These are phyloP conservation scores for Pteropus alecto DNA, from an alignment of 2,113 vertebrate genomes.

Conservation along the genomic window DNA sequence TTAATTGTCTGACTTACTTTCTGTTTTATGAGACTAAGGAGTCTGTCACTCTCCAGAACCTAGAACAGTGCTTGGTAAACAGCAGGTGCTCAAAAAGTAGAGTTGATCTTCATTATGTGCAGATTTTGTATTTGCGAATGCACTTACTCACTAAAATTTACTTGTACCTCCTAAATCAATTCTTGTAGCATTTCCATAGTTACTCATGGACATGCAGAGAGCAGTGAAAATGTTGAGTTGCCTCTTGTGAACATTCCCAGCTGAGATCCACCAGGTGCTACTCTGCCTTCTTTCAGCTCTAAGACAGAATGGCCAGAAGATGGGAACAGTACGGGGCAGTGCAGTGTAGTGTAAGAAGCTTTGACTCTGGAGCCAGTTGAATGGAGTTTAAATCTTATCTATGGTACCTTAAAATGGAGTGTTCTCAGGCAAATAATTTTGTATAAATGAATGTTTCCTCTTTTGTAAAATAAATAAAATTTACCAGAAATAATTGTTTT, in stretches of 20 bases:
- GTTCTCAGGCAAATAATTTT: not conserved
- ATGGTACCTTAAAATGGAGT: not conserved
- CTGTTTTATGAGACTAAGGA: not conserved
- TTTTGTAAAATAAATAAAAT: not conserved
- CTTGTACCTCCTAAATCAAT: not conserved
- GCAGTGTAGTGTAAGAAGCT: not conserved
- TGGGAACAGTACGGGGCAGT: not conserved
- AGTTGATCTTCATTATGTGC: not conserved
- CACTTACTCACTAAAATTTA: not conserved
- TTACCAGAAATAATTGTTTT: not conserved
- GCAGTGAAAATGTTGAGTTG: not conserved
- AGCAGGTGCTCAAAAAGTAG: too few relatives aligned
- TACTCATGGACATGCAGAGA: not conserved
- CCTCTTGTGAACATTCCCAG: not conserved
- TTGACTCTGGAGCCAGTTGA: not conserved
- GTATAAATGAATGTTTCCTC: not conserved
- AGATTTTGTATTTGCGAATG: not conserved
- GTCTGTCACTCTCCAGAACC: not conserved
- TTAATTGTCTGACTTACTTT: not conserved
- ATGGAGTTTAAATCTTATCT: not conserved
- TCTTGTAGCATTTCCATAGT: not conserved
- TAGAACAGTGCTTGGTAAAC: not conserved
- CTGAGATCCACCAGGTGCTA: not conserved
- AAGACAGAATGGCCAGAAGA: not conserved
- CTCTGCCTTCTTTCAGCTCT: not conserved